These are phyloP conservation scores for Xylocopa sonorina DNA, from an alignment of 1,140 invertebrate genomes.

Conservation along the genomic window DNA sequence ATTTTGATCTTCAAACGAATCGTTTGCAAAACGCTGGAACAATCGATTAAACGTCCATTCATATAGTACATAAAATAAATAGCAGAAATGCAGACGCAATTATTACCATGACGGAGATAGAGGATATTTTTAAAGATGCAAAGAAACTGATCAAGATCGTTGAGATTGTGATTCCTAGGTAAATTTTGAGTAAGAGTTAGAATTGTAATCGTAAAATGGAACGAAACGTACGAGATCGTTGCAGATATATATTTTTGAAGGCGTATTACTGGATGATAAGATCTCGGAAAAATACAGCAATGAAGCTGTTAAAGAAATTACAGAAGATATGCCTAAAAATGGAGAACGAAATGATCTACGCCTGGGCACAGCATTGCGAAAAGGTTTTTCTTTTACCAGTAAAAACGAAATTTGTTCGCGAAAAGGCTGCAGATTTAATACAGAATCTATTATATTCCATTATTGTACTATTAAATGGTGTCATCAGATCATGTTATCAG, in stretches of 20 bases:
- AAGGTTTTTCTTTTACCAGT: slow-evolving; percentile 66
- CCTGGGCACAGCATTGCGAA: slow-evolving; percentile 75
- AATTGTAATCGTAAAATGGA: not conserved
- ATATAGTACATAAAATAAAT: slow-evolving; percentile 71
- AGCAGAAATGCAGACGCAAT: slow-evolving; percentile 64
- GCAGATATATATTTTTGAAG: slow-evolving; percentile 74
- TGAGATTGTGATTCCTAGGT: slow-evolving; percentile 73
- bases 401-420: not conserved
- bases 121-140: slow-evolving; percentile 65
- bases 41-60: not conserved
- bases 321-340: slow-evolving; percentile 64
- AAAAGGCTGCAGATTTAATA: too few species aligned
- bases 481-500: too few species aligned
- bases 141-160: slow-evolving; percentile 68
- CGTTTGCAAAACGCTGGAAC: not conserved
- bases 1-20: not conserved
- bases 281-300: slow-evolving; percentile 55
- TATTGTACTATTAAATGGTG: too few species aligned
- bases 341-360: slow-evolving; percentile 68
- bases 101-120: slow-evolving; percentile 63
- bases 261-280: slow-evolving; percentile 75
- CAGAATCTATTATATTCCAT: too few species aligned
- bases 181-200: slow-evolving; percentile 2
- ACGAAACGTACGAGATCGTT: not conserved
- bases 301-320: slow-evolving; percentile 66